phyloP scores from a whole-genome alignment of 2,113 vertebrate species.

The Phyllostomus discolor region DNA sequence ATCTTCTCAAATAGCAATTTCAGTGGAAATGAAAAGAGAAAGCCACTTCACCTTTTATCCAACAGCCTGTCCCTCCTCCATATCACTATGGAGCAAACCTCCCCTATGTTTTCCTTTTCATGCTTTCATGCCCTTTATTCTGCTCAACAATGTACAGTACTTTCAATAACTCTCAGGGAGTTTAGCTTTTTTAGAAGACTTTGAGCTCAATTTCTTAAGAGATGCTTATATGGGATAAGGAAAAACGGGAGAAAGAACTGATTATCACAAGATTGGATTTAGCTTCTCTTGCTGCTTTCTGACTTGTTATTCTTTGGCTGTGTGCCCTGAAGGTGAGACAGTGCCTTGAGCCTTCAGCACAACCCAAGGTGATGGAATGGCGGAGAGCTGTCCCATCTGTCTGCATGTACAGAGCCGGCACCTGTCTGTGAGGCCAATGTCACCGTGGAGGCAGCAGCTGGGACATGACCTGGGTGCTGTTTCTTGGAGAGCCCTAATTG shows the following conservation, averaged over 20 bases:
- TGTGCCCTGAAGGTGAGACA: not conserved
- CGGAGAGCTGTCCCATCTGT: not conserved
- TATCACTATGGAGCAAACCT: not conserved
- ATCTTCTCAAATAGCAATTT: not conserved
- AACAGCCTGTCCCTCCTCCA: not conserved
- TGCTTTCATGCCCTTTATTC: not conserved
- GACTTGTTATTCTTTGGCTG: not conserved
- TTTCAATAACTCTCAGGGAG: not conserved
- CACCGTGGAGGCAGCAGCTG: not conserved
- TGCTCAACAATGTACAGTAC: not conserved
- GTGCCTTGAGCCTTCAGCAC: not conserved
- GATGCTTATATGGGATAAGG: not conserved
- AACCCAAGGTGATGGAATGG: too few species aligned
- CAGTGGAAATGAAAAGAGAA: not conserved
- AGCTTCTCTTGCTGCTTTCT: not conserved
- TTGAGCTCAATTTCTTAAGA: not conserved
- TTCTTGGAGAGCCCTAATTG: not conserved
- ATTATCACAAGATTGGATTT: not conserved
- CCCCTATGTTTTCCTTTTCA: not conserved
- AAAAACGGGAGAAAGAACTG: not conserved
- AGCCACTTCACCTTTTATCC: not conserved
- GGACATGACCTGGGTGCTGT: not conserved
- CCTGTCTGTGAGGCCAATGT: not conserved
- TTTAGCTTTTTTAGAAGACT: not conserved
- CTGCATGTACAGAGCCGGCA: accelerated